Evolutionary conservation across 2,888 invertebrate species (phyloP).

Genomic region (Cheilosia vulpina): DNA sequence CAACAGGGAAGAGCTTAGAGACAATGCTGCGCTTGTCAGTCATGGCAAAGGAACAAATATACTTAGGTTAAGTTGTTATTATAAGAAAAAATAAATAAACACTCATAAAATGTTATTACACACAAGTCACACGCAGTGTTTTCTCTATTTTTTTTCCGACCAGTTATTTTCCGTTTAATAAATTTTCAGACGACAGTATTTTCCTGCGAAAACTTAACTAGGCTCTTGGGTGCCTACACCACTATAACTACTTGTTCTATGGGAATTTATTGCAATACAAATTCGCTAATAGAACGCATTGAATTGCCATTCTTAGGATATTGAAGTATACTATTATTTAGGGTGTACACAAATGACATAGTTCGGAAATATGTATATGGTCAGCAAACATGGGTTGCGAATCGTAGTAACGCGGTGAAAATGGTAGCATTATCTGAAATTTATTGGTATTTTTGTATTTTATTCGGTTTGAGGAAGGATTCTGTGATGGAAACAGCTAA

Average conservation of each 20-base stretch:
- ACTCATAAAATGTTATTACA: constrained; percentile 13
- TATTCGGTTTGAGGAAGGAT: too few relatives aligned
- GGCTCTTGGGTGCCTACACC: neutral
- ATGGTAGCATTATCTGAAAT: too few relatives aligned
- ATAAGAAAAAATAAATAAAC: neutral
- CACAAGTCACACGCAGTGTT: constrained; percentile 2
- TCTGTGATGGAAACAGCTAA: too few relatives aligned
- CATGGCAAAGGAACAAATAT: constrained; percentile 3
- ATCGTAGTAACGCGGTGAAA: too few relatives aligned
- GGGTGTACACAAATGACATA: too few relatives aligned
- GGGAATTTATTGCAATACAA: neutral
- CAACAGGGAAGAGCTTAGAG: neutral
- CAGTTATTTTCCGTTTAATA: constrained; percentile 5
- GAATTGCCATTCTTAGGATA: neutral
- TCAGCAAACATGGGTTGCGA: too few relatives aligned
- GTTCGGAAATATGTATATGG: too few relatives aligned
- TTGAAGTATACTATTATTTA: too few relatives aligned
- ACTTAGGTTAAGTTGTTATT: neutral
- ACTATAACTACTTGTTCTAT: neutral
- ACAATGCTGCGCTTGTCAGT: neutral
- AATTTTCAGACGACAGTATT: neutral
- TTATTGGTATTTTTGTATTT: too few relatives aligned
- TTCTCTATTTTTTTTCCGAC: neutral
- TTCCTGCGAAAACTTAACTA: neutral
- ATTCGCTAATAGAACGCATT: neutral